Base-by-base conservation (phyloP, 2,113 vertebrate genomes). In the Pyrgilauda ruficollis region DNA sequence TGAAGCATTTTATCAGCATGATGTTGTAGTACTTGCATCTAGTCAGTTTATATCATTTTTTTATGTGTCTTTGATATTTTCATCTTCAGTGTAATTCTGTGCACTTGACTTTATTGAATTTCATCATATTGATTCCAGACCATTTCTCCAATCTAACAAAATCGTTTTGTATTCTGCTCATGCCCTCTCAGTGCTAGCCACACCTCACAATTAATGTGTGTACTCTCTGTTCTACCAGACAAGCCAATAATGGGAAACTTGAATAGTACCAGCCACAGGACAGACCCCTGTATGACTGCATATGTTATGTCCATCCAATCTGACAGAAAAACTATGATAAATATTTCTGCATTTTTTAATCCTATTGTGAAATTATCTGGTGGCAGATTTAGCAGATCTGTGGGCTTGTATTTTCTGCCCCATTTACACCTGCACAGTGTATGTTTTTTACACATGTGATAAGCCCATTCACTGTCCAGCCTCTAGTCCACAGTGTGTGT, bases 121-220 rank as follows among this genome's bases (percentile, higher is more conserved):
- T 72, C 77, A 94, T 76, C 66, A 58, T 78, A 95, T 68, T 73
- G 81, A 95, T 89, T 94, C 78, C 61, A 95, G 70, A 68, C 69
- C 41, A 56, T 67, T 84, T 92, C 82, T 84, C 47, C 67, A 93
- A 83, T 74, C 63, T 72, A 87, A 75, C 69, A 92, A 87, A 89
- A 91, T 56, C 3, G 1, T 64, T 95, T 63, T 62, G 41, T 47
- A 84, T 87, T 92, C 89, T 89, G 19, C 18, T 91, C n/a, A 69
- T 70, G 21, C 28, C 14, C 56, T 75, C 4, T 0, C 64, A 87
- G 64, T 30, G 56, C 64, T 52, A 52, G 77, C 52, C 28, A 56
- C 77, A 15, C 80, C 73, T 84, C 81, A 87, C 44, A 87, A 94
- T 78, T 90, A 92, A 50, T 67, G 50, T 16, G 28, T 84, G 66